Percentiles rank a stretch among this genome's conserved stretches.
Conservation (phyloP, 2,888 invertebrate species). For the Drosophila nigricruria region DNA sequence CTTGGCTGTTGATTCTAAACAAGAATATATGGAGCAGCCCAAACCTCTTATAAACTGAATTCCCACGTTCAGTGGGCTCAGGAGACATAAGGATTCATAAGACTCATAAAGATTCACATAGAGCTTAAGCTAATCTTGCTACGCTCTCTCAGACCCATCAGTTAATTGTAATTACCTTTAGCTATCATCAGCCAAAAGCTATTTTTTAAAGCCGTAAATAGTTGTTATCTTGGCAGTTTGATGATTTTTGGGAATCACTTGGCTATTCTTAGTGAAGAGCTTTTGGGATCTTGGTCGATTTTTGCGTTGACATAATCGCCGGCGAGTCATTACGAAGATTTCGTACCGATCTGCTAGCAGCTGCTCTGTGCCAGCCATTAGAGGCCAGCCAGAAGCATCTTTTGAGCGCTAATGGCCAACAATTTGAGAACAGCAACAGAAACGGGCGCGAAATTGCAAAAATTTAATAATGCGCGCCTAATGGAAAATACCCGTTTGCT, state of each 20-base stretch:
- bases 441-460: conserved; percentile 60
- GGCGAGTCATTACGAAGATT: conserved; percentile 13
- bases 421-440: conserved; percentile 47
- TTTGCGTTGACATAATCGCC: conserved; percentile 49
- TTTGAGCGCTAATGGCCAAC: conserved; percentile 54
- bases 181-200: not conserved
- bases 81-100: not conserved
- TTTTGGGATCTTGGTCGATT: conserved; percentile 4
- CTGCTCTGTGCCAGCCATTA: conserved; percentile 32
- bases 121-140: not conserved
- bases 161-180: conserved; percentile 5
- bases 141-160: not conserved
- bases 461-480: conserved; percentile 68
- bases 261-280: conserved; percentile 36
- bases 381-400: conserved; percentile 47
- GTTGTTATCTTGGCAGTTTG: not conserved
- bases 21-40: not conserved
- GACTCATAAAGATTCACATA: not conserved
- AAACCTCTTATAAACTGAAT: no score
- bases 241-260: not conserved
- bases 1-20: not conserved
- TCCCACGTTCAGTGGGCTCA: not conserved
- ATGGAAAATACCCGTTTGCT: conserved; percentile 53
- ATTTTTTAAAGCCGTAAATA: not conserved
- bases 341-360: conserved; percentile 27